Evolutionary conservation across 2,888 invertebrate genomes (phyloP).

Genomic region (Ecliptopera silaceata): DNA sequence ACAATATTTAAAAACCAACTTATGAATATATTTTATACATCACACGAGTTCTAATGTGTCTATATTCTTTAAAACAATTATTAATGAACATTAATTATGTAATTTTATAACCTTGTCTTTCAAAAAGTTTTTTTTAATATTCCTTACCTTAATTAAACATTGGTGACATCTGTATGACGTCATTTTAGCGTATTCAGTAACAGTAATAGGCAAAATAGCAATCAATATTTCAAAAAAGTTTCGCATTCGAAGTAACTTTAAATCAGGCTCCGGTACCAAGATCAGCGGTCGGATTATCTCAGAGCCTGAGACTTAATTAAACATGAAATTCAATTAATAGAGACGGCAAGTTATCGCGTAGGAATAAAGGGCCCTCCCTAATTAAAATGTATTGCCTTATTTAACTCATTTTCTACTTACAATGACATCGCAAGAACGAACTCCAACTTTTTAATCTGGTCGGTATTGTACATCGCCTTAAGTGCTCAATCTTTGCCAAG

Average conservation of each 20-base stretch:
- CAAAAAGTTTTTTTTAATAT: no score
- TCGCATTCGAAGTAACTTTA: slow-evolving; percentile 55
- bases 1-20: no score
- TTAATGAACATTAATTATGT: no score
- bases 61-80: no score
- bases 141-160: no score
- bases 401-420: slow-evolving; percentile 83
- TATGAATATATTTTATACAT: no score
- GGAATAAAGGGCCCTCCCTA: slow-evolving; percentile 81
- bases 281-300: slow-evolving; percentile 72
- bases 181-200: no score
- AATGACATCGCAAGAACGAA: slow-evolving; percentile 79
- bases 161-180: no score
- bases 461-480: slow-evolving; percentile 66
- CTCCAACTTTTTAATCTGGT: slow-evolving; percentile 82
- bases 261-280: slow-evolving; percentile 57
- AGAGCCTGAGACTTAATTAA: slow-evolving; percentile 73
- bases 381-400: slow-evolving; percentile 84
- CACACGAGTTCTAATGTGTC: no score
- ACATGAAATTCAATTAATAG: slow-evolving; percentile 83
- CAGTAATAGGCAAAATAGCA: no score
- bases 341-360: slow-evolving; percentile 77
- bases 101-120: no score
- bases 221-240: slow-evolving; percentile 43
- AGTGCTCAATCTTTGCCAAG: slow-evolving; percentile 37